A percentile compares a stretch with the other conserved stretches of the same genome.
Conservation (phyloP, 2,888 invertebrate genomes). For the Resseliella maxima region DNA sequence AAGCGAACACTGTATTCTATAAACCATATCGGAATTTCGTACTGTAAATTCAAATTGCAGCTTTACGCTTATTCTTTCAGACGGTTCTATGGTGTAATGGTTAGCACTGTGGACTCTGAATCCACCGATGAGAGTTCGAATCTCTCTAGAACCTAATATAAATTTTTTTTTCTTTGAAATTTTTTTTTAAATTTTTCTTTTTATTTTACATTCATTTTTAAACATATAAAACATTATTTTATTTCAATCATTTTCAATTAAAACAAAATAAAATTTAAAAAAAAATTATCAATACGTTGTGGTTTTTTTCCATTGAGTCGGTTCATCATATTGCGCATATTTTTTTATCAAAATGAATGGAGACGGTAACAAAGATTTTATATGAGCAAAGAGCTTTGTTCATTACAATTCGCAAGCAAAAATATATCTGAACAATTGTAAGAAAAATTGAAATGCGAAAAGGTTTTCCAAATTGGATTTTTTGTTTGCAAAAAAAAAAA, state of each 20-base stretch:
- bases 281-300: too few species aligned
- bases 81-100: conserved; percentile 58
- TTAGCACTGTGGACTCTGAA: conserved; percentile 58
- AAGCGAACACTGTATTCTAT: not conserved
- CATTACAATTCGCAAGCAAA: too few species aligned
- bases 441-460: too few species aligned
- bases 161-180: conserved; percentile 56
- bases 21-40: not conserved
- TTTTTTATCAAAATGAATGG: too few species aligned
- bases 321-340: too few species aligned
- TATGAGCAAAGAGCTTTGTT: too few species aligned
- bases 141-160: conserved; percentile 62
- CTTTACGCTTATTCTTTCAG: not conserved
- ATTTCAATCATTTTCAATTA: not conserved
- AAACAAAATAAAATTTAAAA: not conserved
- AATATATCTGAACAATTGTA: too few species aligned
- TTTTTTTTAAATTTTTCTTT: not conserved
- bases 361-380: too few species aligned
- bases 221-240: not conserved
- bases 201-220: not conserved
- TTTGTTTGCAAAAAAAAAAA: too few species aligned
- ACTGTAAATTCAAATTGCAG: not conserved
- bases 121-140: conserved; percentile 58
- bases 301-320: too few species aligned
- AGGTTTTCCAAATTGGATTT: too few species aligned